Conservation (phyloP, 2,113 vertebrate species). For the Centropus bengalensis region DNA sequence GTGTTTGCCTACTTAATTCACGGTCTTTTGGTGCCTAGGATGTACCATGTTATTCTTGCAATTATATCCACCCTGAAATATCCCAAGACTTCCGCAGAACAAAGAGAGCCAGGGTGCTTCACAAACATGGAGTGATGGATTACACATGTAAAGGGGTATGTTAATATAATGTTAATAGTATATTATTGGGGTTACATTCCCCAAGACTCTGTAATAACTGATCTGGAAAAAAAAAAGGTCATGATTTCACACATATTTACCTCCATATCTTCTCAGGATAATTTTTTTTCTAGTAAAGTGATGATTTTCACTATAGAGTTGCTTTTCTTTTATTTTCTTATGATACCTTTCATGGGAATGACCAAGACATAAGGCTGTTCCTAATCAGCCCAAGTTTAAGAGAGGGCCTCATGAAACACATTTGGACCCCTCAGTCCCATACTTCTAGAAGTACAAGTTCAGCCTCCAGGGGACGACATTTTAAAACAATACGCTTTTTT, state of each 20-base stretch:
- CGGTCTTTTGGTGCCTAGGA: neutral
- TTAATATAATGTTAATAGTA: neutral
- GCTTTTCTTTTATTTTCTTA: neutral
- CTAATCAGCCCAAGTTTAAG: neutral
- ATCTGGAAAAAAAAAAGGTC: neutral
- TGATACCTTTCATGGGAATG: neutral
- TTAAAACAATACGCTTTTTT: neutral
- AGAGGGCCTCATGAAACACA: neutral
- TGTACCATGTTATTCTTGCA: neutral
- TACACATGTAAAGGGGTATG: neutral
- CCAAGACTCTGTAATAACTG: neutral
- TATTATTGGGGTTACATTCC: neutral
- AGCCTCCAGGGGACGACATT: neutral
- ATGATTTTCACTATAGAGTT: neutral
- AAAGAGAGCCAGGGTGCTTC: neutral
- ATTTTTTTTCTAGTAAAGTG: neutral
- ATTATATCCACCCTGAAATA: constrained; percentile 19
- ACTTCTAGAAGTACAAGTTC: neutral
- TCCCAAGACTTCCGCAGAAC: neutral
- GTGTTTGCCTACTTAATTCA: neutral
- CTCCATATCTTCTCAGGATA: neutral
- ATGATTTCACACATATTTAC: neutral
- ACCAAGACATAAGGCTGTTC: neutral
- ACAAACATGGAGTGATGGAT: neutral
- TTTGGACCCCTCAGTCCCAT: neutral